Conservation (phyloP, 2,113 vertebrate genomes). For the Rhinoptilus africanus region DNA sequence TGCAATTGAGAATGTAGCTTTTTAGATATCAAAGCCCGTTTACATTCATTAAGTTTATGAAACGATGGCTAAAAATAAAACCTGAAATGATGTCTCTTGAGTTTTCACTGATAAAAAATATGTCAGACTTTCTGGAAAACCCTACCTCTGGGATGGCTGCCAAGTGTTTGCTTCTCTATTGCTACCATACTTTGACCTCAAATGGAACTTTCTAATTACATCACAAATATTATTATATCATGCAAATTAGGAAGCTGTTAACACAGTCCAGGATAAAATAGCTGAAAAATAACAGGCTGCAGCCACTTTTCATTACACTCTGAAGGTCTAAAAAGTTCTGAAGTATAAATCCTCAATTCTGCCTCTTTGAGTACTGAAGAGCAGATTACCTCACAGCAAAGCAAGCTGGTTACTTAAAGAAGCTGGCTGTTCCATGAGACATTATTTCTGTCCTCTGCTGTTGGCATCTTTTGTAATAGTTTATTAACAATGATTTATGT, state of each 20-base stretch:
- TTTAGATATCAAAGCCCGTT: neutral
- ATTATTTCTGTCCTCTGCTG: conserved; percentile 12
- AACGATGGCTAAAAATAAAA: conserved; percentile 22
- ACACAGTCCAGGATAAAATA: conserved; percentile 23
- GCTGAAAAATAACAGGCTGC: conserved; percentile 7
- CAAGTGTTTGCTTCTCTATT: conserved; percentile 62
- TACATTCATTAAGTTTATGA: conserved; percentile 13
- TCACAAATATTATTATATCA: conserved; percentile 62
- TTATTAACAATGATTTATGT: conserved; percentile 44
- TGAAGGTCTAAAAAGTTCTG: neutral
- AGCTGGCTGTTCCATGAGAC: neutral
- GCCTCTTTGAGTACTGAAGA: neutral
- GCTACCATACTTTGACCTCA: conserved; percentile 67
- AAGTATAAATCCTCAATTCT: neutral
- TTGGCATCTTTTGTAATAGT: conserved; percentile 33
- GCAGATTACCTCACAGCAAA: conserved; percentile 2
- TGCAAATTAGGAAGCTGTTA: conserved; percentile 48
- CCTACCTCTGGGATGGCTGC: conserved; percentile 42
- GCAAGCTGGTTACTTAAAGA: conserved; percentile 4
- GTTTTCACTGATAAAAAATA: conserved; percentile 33
- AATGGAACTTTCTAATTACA: conserved; percentile 52
- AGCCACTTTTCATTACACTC: conserved; percentile 25
- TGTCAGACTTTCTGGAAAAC: conserved; percentile 36
- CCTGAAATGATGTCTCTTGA: neutral
- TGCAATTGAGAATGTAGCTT: conserved; percentile 14